Evolutionary conservation across 2,113 vertebrate species (phyloP).

Genomic region (Excalfactoria chinensis): DNA sequence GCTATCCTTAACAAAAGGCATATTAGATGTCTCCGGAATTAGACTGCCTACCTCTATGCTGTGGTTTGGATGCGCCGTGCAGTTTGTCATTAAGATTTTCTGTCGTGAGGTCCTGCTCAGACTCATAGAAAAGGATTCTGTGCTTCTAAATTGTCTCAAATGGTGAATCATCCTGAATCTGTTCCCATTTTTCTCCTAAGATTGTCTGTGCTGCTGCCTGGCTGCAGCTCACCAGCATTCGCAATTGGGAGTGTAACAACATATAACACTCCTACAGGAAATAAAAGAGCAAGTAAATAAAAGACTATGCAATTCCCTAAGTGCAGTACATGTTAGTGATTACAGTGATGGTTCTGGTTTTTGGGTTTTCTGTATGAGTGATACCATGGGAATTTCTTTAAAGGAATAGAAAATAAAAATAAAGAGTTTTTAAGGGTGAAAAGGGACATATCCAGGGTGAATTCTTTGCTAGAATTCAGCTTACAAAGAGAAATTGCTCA

Average conservation of each 20-base stretch:
- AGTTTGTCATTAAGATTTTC: rapidly evolving
- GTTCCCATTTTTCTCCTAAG: rapidly evolving
- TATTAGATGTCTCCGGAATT: rapidly evolving
- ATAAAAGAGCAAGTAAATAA: not conserved
- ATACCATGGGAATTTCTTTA: not conserved
- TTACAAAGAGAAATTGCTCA: not conserved
- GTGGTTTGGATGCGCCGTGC: not conserved
- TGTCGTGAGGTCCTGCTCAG: not conserved
- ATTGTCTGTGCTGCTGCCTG: not conserved
- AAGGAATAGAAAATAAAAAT: not conserved
- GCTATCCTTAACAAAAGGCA: rapidly evolving
- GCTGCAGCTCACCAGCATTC: rapidly evolving
- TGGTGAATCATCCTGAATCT: not conserved
- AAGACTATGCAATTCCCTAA: rapidly evolving
- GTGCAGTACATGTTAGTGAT: rapidly evolving
- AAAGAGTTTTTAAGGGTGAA: not conserved
- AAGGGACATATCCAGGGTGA: rapidly evolving
- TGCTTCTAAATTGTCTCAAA: not conserved
- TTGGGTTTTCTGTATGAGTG: not conserved
- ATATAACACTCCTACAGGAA: not conserved
- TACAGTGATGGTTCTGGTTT: not conserved
- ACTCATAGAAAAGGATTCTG: rapidly evolving
- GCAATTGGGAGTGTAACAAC: too few species aligned
- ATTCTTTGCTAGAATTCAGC: not conserved
- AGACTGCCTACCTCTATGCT: not conserved